Percentiles rank a stretch among this genome's conserved stretches.
These are phyloP conservation scores for Mizuhopecten yessoensis DNA, from an alignment of 1,140 invertebrate genomes.

Conservation along the genomic window DNA sequence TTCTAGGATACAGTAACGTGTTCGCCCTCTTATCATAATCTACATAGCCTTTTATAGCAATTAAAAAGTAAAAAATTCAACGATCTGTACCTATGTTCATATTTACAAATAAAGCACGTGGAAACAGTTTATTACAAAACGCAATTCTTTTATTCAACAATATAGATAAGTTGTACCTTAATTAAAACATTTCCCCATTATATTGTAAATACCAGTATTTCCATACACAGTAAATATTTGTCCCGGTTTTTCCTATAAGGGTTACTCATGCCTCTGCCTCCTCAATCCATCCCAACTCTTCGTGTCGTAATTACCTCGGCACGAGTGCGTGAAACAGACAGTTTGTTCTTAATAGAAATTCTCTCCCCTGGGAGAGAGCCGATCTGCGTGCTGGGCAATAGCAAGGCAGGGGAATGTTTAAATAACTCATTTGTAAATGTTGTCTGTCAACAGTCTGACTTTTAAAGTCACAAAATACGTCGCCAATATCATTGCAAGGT, in stretches of 20 bases:
- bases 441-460: conserved; percentile 37
- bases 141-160: too few species aligned
- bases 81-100: neutral
- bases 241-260: neutral
- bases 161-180: too few species aligned
- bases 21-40: neutral
- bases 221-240: too few species aligned
- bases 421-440: conserved; percentile 40
- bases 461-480: conserved; percentile 29
- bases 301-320: conserved; percentile 17
- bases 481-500: conserved; percentile 23
- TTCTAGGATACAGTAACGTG: neutral
- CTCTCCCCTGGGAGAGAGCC: neutral
- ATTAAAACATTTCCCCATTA: too few species aligned
- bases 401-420: conserved; percentile 24
- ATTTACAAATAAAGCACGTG: too few species aligned
- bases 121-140: too few species aligned
- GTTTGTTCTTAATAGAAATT: conserved; percentile 35
- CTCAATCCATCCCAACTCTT: neutral
- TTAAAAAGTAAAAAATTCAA: neutral
- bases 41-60: too few species aligned
- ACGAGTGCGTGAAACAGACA: conserved; percentile 18
- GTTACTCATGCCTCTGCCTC: neutral
- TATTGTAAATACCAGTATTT: too few species aligned
- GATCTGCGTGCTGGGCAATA: neutral